Evolutionary conservation across 1,140 invertebrate genomes (phyloP).

Genomic region (Pachypsylla venusta): DNA sequence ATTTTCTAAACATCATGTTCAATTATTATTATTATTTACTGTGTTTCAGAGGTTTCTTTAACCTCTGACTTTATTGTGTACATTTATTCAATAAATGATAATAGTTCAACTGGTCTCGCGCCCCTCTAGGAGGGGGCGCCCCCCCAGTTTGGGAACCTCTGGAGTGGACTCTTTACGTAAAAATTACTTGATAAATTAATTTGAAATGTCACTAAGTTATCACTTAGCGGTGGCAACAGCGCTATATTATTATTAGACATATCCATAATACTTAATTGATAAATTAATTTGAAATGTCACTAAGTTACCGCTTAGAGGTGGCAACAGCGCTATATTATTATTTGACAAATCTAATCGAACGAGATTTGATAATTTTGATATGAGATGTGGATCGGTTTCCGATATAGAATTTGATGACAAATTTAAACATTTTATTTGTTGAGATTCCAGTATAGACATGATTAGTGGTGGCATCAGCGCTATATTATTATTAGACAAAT

Average conservation of each 20-base stretch:
- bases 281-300: neutral
- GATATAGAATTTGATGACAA: neutral
- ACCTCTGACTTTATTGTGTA: no score
- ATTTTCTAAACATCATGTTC: no score
- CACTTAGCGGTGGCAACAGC: neutral
- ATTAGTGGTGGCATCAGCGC: neutral
- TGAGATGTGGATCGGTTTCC: no score
- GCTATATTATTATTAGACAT: neutral
- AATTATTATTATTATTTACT: no score
- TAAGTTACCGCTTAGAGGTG: neutral
- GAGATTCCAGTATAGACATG: no score
- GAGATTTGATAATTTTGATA: neutral
- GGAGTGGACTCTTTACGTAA: no score
- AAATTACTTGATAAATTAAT: slow-evolving; percentile 1
- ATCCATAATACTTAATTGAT: slow-evolving; percentile 5
- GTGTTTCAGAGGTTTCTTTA: no score
- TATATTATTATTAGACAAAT: neutral
- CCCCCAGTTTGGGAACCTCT: no score
- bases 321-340: neutral
- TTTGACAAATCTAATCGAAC: neutral
- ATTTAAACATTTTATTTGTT: neutral
- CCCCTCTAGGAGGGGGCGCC: no score
- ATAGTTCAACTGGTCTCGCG: no score
- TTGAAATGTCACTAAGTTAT: neutral
- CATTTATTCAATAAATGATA: no score